Evolutionary conservation across 2,113 vertebrate genomes (phyloP), one percentile per base, ranked within the genome.

Genomic region (Aptenodytes patagonicus): DNA sequence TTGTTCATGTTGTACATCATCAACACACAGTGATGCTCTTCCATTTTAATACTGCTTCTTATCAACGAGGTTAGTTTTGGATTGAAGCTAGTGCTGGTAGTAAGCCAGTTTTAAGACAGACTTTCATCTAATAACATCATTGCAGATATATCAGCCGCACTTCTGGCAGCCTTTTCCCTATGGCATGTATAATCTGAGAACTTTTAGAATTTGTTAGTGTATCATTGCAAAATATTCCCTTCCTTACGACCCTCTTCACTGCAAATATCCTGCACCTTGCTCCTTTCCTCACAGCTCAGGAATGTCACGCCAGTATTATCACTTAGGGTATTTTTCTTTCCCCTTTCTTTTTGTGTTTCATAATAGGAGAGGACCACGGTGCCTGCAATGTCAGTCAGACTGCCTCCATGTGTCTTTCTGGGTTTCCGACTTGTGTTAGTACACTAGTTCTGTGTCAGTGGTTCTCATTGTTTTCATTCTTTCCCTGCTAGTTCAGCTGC

Each of bases 281-380:
- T 90, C 34, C 51, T 66, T 70, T 70, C 76, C 49, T 60, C 36
- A 47, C 16, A 86, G 75, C 58, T 83, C 46, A 51, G 42, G 38
- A 76, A 85, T 4, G 46, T 42, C 38, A 51, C 19, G 22, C 3
- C 65, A 87, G 3, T 34, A 36, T 36, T 36, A 58, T 13, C 20
- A 49, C n/a, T 70, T 14, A 3, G 1, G 17, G 10, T 5, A 38
- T 34, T 38, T 76, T 76, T 83, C 32, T 38, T 60, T 51, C 26
- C 36, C 8, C 12, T 38, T 72, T 71, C 13, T 40, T 85, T 64
- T 21, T 46, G 17, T 60, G 17, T n/a, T 71, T 69, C 17, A 5
- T 17, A 44, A 55, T 5, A 60, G 38, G 31, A 76, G n/a, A 5
- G 19, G 42, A 65, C 17, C 42, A 32, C 0, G 0, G 22, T 38